A percentile compares a stretch with the other conserved stretches of the same genome.
These are phyloP conservation scores for Penaeus monodon DNA, from an alignment of 2,888 invertebrate species.

Conservation along the genomic window DNA sequence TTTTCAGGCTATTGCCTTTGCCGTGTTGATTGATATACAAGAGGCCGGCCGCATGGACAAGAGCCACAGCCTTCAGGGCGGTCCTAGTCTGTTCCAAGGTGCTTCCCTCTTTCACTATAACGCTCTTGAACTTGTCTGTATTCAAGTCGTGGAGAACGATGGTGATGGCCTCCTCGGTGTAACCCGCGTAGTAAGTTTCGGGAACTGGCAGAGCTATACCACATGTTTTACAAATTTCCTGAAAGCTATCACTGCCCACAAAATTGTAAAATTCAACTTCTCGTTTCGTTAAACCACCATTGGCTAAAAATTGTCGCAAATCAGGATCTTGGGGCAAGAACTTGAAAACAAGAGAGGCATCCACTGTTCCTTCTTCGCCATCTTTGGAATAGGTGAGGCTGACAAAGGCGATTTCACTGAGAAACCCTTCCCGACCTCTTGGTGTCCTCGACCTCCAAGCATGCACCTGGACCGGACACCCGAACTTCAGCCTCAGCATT, in stretches of 20 bases:
- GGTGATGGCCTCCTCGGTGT: slow-evolving; percentile 45
- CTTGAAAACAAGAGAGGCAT: slow-evolving; percentile 39
- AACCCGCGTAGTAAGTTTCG: slow-evolving; percentile 46
- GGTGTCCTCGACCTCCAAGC: slow-evolving; percentile 37
- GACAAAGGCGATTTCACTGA: slow-evolving; percentile 50
- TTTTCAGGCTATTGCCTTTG: background rate
- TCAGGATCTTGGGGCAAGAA: slow-evolving; percentile 39
- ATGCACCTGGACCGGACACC: background rate
- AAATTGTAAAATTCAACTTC: slow-evolving; percentile 62
- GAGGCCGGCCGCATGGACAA: slow-evolving; percentile 59
- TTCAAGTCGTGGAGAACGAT: slow-evolving; percentile 55
- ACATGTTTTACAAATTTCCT: slow-evolving; percentile 19
- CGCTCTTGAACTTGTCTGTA: slow-evolving; percentile 44
- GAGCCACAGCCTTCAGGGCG: slow-evolving; percentile 43
- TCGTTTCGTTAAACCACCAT: slow-evolving; percentile 43
- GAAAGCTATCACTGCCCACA: slow-evolving; percentile 27
- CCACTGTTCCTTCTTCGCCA: background rate
- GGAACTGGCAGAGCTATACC: slow-evolving; percentile 41
- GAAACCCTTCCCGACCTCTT: slow-evolving; percentile 38
- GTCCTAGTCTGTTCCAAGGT: slow-evolving; percentile 46
- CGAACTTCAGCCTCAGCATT: slow-evolving; percentile 38
- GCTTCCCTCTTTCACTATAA: slow-evolving; percentile 55
- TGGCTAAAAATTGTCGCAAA: slow-evolving; percentile 32
- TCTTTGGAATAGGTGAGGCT: background rate
- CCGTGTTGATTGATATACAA: slow-evolving; percentile 38